phyloP scores from a whole-genome alignment of 1,140 invertebrate species.

The Parapsyche elsis region DNA sequence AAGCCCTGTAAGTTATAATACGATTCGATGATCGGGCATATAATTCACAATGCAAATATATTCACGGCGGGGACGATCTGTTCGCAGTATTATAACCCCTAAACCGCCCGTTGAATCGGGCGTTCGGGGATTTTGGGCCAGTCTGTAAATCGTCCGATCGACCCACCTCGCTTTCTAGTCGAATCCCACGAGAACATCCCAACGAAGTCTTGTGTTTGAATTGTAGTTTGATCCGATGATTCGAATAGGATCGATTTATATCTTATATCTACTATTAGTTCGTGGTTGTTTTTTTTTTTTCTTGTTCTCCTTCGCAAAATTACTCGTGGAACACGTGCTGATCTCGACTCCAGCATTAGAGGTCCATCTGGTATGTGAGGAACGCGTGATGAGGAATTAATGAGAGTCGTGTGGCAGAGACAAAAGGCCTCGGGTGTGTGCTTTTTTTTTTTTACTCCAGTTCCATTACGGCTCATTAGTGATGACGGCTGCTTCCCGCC shows the following conservation, averaged over 20 bases:
- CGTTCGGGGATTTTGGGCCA: not conserved
- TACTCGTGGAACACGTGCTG: not conserved
- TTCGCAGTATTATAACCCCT: not conserved
- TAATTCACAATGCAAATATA: too few relatives aligned
- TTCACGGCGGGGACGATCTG: too few relatives aligned
- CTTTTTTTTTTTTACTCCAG: not conserved
- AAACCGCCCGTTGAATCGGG: not conserved
- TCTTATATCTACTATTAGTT: too few relatives aligned
- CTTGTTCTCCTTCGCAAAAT: not conserved
- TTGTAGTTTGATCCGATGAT: too few relatives aligned
- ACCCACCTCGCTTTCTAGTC: too few relatives aligned
- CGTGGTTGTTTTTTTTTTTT: not conserved
- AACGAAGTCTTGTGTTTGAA: too few relatives aligned
- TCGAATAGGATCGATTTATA: too few relatives aligned
- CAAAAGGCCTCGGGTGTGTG: constrained; percentile 17
- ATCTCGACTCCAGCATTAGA: not conserved
- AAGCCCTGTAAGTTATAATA: too few relatives aligned
- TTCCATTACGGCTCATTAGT: constrained; percentile 45
- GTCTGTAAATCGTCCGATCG: too few relatives aligned
- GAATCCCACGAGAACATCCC: too few relatives aligned
- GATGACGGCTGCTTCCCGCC: constrained; percentile 23
- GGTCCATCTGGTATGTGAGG: not conserved
- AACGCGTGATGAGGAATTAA: constrained; percentile 38
- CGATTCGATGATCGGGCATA: too few relatives aligned
- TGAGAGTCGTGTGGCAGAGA: constrained; percentile 38